phyloP scores from a whole-genome alignment of 37 sponge, comb jelly and placozoan genomes.

The Ianthella basta region DNA sequence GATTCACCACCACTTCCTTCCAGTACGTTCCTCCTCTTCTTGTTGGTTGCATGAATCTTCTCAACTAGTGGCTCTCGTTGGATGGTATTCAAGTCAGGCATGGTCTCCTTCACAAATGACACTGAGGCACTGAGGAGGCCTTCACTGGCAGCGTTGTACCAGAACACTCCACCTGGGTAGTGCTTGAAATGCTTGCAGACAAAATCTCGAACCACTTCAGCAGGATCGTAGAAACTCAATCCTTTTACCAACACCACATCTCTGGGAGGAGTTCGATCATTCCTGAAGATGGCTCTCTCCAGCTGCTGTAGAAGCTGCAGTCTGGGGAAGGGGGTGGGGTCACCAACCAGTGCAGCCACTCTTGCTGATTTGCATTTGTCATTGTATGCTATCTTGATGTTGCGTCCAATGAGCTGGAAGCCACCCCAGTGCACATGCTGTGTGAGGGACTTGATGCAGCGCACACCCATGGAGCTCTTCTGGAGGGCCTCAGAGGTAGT shows the following conservation, averaged over 20 bases:
- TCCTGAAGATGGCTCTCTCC: slow-evolving; percentile 27
- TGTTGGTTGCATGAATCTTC: not conserved
- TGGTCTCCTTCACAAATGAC: slow-evolving; percentile 23
- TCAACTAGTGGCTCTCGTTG: not conserved
- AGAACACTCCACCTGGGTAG: slow-evolving; percentile 60
- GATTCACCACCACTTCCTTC: not conserved
- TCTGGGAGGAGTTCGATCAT: slow-evolving; percentile 41
- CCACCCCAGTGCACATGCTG: slow-evolving; percentile 78
- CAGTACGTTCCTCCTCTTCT: not conserved
- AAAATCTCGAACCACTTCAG: slow-evolving; percentile 50
- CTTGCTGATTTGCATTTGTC: not conserved
- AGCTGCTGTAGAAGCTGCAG: slow-evolving; percentile 11
- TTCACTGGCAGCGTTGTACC: slow-evolving; percentile 20
- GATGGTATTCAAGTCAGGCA: not conserved
- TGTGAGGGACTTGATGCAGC: slow-evolving; percentile 63
- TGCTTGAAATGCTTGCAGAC: slow-evolving; percentile 28
- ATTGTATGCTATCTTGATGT: slow-evolving; percentile 29
- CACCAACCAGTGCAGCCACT: slow-evolving; percentile 9
- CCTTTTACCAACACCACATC: slow-evolving; percentile 56
- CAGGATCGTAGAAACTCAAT: slow-evolving; percentile 30
- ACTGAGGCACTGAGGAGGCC: slow-evolving; percentile 41
- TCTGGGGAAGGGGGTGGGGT: slow-evolving; percentile 45
- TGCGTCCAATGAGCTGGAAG: slow-evolving; percentile 68
- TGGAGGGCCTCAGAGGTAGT: slow-evolving; percentile 61
- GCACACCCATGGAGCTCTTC: slow-evolving; percentile 63